phyloP scores from a whole-genome alignment of 2,113 vertebrate genomes.

The Tragelaphus buxtoni region DNA sequence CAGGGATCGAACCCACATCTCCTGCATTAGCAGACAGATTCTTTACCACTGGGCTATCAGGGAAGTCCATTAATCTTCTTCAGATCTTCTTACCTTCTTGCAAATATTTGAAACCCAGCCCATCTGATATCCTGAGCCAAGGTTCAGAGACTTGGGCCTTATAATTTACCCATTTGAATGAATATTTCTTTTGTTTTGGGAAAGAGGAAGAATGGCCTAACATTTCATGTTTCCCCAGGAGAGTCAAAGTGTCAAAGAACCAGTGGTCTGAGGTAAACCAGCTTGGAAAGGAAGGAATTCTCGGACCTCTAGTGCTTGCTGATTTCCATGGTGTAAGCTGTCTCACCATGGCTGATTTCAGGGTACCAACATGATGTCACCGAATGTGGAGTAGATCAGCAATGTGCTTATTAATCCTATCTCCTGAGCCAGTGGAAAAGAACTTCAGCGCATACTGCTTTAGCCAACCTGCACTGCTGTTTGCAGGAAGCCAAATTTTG shows the following conservation, averaged over 20 bases:
- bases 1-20: rapidly evolving
- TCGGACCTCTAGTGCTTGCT: background rate
- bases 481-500: background rate
- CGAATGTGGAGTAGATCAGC: background rate
- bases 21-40: background rate
- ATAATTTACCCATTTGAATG: background rate
- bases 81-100: background rate
- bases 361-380: background rate
- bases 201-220: background rate
- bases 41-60: background rate
- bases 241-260: background rate
- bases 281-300: background rate
- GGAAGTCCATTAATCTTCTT: background rate
- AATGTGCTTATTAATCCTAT: rapidly evolving
- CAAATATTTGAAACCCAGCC: background rate
- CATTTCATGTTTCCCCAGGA: background rate
- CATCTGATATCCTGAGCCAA: background rate
- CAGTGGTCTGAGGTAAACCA: background rate
- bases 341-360: background rate
- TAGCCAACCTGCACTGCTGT: background rate
- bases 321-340: background rate
- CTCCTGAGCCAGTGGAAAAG: background rate
- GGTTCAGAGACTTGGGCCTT: background rate
- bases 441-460: background rate
- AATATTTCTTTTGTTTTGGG: background rate